Conservation (phyloP, 2,113 vertebrate genomes). For the Nesospiza acunhae region DNA sequence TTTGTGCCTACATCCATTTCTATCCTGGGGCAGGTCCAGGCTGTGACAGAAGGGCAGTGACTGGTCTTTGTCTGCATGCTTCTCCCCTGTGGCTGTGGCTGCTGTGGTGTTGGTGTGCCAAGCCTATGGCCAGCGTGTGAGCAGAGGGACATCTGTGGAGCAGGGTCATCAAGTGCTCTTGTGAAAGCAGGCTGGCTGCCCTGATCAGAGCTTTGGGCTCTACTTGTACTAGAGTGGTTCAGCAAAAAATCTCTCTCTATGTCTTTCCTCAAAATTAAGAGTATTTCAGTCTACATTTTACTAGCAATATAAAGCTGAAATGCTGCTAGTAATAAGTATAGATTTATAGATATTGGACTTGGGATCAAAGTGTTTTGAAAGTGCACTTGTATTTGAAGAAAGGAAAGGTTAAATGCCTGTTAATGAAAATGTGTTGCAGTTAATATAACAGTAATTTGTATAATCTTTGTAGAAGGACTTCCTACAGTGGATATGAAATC, state of each 20-base stretch:
- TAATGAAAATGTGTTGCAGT: not conserved
- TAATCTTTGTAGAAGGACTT: conserved; percentile 76
- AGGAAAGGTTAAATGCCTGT: not conserved
- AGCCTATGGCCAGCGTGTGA: not conserved
- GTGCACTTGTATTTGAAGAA: not conserved
- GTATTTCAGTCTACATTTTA: not conserved
- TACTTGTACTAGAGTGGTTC: not conserved
- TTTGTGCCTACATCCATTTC: not conserved
- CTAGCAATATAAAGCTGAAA: not conserved
- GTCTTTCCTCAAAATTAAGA: not conserved
- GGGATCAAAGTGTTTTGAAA: not conserved
- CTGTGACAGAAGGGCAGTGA: not conserved
- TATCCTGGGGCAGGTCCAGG: fast-evolving
- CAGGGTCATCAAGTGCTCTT: not conserved
- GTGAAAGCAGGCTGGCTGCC: not conserved
- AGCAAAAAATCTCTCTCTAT: fast-evolving
- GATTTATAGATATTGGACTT: not conserved
- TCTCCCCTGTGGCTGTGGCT: not conserved
- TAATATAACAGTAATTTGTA: not conserved
- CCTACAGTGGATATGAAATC: conserved; percentile 67
- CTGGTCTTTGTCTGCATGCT: fast-evolving
- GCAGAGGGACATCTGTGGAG: not conserved
- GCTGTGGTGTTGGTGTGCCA: not conserved
- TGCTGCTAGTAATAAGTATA: not conserved
- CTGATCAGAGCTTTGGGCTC: not conserved